phyloP scores from a whole-genome alignment of 1,140 invertebrate genomes.

The Drosophila yakuba region DNA sequence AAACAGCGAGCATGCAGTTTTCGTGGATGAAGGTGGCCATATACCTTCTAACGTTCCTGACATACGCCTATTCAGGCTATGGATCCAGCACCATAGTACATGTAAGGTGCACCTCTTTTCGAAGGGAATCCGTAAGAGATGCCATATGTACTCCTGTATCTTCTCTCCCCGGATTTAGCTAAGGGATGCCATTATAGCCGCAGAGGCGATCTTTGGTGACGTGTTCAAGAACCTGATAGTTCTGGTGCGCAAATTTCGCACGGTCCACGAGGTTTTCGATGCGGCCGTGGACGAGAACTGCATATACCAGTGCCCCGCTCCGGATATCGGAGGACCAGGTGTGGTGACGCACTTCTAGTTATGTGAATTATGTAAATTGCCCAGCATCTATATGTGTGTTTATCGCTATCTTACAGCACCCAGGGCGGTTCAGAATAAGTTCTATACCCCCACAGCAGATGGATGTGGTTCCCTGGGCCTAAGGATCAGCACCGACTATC shows the following conservation, averaged over 20 bases:
- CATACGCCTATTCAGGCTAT: constrained; percentile 92
- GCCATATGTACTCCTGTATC: constrained; percentile 15
- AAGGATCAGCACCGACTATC: constrained; percentile 90
- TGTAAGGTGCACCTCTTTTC: constrained; percentile 29
- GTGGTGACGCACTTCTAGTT: constrained; percentile 48
- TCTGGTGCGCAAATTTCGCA: constrained; percentile 90
- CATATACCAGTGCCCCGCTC: constrained; percentile 89
- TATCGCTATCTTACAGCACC: constrained; percentile 86
- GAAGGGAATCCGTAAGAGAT: not conserved
- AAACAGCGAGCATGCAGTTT: constrained; percentile 86
- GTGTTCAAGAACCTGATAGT: constrained; percentile 90
- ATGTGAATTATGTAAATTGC: constrained; percentile 70
- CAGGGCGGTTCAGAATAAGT: constrained; percentile 88
- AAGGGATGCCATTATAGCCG: constrained; percentile 91
- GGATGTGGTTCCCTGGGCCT: constrained; percentile 93
- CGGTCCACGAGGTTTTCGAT: constrained; percentile 92
- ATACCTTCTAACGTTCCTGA: constrained; percentile 90
- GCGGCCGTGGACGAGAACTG: constrained; percentile 93
- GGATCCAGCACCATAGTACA: constrained; percentile 90
- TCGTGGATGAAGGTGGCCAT: constrained; percentile 91
- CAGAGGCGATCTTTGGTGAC: constrained; percentile 91
- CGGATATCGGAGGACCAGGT: constrained; percentile 85
- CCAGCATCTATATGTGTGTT: constrained; percentile 4
- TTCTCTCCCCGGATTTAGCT: constrained; percentile 73
- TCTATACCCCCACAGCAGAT: constrained; percentile 90